A percentile compares a stretch with the other conserved stretches of the same genome.
phyloP scores from a whole-genome alignment of 2,113 vertebrate species.

The Terrapene triunguis region DNA sequence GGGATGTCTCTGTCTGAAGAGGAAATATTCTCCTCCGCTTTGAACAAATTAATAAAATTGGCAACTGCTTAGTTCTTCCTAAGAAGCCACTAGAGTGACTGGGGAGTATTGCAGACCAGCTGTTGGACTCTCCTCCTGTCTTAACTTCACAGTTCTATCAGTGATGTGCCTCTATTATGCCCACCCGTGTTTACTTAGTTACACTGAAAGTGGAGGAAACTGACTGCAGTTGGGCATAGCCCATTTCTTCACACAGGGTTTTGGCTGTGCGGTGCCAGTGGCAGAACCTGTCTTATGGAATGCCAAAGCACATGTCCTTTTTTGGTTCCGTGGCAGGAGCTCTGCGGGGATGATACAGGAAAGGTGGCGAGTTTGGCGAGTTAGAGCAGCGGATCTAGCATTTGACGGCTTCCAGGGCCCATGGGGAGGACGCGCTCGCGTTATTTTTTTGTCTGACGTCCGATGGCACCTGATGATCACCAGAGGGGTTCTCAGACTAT shows the following conservation, averaged over 20 bases:
- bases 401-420: neutral
- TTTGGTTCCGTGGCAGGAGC: neutral
- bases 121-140: neutral
- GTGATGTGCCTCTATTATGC: neutral
- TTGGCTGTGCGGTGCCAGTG: neutral
- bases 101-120: neutral
- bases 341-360: neutral
- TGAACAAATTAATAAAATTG: neutral
- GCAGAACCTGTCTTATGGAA: constrained; percentile 32
- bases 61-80: neutral
- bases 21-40: neutral
- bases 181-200: neutral
- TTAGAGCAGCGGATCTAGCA: neutral
- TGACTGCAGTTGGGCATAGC: neutral
- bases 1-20: neutral
- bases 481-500: neutral
- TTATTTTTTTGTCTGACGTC: neutral
- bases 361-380: neutral
- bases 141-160: neutral
- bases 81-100: neutral
- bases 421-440: neutral
- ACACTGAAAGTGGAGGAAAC: neutral
- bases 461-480: neutral
- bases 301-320: rapidly evolving
- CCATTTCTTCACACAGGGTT: neutral